Conservation (phyloP, 2,113 vertebrate genomes). For the Eurystomus gularis region DNA sequence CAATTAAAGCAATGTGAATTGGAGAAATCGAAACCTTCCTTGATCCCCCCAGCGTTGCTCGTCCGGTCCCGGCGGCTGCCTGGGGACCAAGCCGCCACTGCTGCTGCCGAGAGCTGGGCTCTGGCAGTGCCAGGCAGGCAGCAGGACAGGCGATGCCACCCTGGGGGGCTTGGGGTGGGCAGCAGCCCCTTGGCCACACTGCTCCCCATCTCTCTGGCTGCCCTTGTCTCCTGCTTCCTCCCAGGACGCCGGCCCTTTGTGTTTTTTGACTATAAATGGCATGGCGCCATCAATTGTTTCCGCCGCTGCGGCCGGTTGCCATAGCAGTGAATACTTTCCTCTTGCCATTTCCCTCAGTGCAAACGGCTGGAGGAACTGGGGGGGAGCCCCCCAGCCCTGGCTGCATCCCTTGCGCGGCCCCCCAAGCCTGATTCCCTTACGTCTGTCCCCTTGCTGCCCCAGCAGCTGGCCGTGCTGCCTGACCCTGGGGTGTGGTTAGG, state of each 20-base stretch:
- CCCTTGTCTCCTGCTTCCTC: neutral
- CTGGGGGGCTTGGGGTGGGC: accelerated
- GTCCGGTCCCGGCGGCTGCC: accelerated
- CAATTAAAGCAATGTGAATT: constrained; percentile 41
- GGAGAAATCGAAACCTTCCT: neutral
- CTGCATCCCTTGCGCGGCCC: neutral
- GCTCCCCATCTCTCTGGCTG: neutral
- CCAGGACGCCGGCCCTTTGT: neutral
- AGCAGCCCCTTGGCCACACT: accelerated
- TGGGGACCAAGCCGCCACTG: accelerated
- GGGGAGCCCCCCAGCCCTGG: neutral
- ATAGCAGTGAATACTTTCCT: constrained; percentile 68
- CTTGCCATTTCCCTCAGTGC: constrained; percentile 12
- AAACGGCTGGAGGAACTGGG: accelerated
- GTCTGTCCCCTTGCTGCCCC: accelerated
- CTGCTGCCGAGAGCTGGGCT: accelerated
- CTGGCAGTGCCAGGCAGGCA: neutral
- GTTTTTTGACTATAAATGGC: constrained; percentile 41
- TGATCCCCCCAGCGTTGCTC: neutral
- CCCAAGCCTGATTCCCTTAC: accelerated
- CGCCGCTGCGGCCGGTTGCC: constrained; percentile 36
- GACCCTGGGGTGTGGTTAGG: accelerated
- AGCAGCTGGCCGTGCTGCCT: neutral
- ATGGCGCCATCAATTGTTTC: constrained; percentile 14
- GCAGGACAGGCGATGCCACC: neutral